phyloP scores from a whole-genome alignment of 2,888 invertebrate species.

The Drosophila merina region DNA sequence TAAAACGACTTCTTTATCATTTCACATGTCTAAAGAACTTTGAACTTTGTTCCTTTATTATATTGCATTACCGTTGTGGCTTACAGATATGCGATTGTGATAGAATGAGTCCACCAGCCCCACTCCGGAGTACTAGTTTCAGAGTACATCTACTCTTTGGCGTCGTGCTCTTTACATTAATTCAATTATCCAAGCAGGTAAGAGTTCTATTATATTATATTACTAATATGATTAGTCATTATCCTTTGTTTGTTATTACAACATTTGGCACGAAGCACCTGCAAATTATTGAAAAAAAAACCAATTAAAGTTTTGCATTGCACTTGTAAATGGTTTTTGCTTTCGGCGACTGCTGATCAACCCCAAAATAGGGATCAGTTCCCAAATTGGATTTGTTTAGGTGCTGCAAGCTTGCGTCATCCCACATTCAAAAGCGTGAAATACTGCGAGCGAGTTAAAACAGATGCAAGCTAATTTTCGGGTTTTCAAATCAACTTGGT shows the following conservation, averaged over 20 bases:
- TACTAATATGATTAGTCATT: too few species aligned
- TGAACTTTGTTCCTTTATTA: not conserved
- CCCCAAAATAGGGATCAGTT: conserved; percentile 6
- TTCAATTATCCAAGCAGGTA: conserved; percentile 41
- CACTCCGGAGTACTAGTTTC: conserved; percentile 28
- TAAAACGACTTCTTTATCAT: too few species aligned
- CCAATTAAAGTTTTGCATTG: not conserved
- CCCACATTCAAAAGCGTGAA: not conserved
- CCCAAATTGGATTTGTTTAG: not conserved
- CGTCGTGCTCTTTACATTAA: conserved; percentile 18
- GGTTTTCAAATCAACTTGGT: not conserved
- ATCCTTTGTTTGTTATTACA: too few species aligned
- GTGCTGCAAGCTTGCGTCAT: conserved; percentile 9
- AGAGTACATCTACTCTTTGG: conserved; percentile 27
- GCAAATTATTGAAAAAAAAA: not conserved
- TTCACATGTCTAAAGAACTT: too few species aligned
- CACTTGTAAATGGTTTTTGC: not conserved
- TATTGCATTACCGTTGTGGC: not conserved
- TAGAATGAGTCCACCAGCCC: conserved; percentile 31
- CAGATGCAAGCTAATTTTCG: conserved; percentile 19
- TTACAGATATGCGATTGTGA: conserved; percentile 44
- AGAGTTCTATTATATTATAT: not conserved
- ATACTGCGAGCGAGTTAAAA: conserved; percentile 19
- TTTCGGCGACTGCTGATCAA: not conserved
- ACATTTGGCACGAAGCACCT: not conserved